Evolutionary conservation across 2,113 vertebrate species (phyloP).

Genomic region (Puffinus mauretanicus): DNA sequence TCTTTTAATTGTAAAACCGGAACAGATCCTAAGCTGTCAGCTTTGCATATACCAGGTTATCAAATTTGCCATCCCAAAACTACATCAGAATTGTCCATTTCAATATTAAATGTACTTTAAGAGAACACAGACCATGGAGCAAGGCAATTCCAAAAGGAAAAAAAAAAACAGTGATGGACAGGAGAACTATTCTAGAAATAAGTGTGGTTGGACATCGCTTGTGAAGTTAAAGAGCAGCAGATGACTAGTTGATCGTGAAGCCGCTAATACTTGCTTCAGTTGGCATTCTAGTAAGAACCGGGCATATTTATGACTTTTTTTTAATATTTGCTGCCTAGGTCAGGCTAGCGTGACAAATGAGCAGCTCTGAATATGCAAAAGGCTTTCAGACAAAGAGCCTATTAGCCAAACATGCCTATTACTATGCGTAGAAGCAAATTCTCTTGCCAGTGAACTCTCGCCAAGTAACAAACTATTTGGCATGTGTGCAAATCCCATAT

Average conservation of each 20-base stretch:
- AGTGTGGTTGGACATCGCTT: not conserved
- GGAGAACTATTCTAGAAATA: not conserved
- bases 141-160: not conserved
- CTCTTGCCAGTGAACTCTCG: not conserved
- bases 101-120: not conserved
- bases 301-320: not conserved
- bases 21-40: not conserved
- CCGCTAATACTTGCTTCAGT: not conserved
- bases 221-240: not conserved
- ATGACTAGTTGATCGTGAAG: not conserved
- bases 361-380: constrained; percentile 25
- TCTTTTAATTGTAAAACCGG: not conserved
- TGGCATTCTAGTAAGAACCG: not conserved
- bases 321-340: constrained; percentile 8
- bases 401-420: constrained; percentile 23
- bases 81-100: not conserved
- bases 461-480: constrained; percentile 37
- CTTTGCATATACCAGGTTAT: not conserved
- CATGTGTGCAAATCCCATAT: constrained; percentile 13
- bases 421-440: not conserved
- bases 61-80: not conserved
- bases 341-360: constrained; percentile 44
- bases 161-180: not conserved
- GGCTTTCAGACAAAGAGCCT: constrained; percentile 43
- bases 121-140: not conserved